Base-by-base conservation (phyloP, 2,888 invertebrate species). In the Eupithecia vulgata region DNA sequence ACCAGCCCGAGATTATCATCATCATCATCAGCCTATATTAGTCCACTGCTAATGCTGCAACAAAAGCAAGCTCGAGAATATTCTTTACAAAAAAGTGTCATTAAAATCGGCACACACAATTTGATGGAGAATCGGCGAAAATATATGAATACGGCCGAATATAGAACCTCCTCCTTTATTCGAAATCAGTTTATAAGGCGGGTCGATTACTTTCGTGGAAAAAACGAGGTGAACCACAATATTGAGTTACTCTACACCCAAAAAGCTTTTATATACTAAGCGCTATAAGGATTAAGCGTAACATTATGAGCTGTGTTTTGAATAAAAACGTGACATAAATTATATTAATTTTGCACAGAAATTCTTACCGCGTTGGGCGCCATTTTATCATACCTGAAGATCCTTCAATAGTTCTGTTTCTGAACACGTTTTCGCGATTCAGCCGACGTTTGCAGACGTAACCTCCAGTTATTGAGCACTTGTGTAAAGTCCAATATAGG, bases 401-500 rank as follows among this genome's bases (percentile, higher is more conserved):
- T 5, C 91, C 96, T 78, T 96, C 96, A 6, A 96, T 89, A 0
- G 97, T 97, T 80, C 94, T 94, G 87, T 97, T 97, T 80, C 94
- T 95, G 61, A 95, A 84, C 0, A 94, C 88, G 48, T 90, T 91
- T 76, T 91, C 93, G 1, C 91, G 86, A 76, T 87, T 88, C 10
- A 93, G 86, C 10, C 91, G 87, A 34, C 95, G 91, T 82, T 95
- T 96, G 89, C 96, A 96, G 21, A 97, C 95, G 84, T 97, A 97
- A 0, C 97, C 97, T 0, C 96, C 97, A 5, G 96, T 95, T 66
- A 94, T 88, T 1, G 93, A 87, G 84, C 97, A 97, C 79, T 95
- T 95, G 80, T 96, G 95, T 0, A 95, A 90, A 12, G 95, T 95
- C 97, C 97, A 97, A 86, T 96, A 97, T 13, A 97, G 86, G 0